Evolutionary conservation across 2,113 vertebrate genomes (phyloP).

Genomic region (Silurus glanis): DNA sequence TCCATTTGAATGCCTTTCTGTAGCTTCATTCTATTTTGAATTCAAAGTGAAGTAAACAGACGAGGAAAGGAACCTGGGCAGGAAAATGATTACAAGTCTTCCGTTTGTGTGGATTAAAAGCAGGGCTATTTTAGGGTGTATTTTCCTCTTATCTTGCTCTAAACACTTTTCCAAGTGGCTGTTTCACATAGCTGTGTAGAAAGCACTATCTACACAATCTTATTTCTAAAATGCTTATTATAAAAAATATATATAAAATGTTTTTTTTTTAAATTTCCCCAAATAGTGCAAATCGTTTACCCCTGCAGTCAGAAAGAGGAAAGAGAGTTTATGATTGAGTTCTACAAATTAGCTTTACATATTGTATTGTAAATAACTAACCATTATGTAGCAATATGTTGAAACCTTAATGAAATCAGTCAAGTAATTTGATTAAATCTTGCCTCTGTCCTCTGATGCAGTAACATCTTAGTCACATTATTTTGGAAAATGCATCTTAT

Average conservation of each 20-base stretch:
- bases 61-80: background rate
- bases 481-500: background rate
- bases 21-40: conserved; percentile 5
- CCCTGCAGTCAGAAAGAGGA: conserved; percentile 19
- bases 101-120: conserved; percentile 32
- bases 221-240: conserved; percentile 25
- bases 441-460: background rate
- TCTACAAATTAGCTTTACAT: background rate
- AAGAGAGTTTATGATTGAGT: conserved; percentile 25
- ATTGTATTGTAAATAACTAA: no score
- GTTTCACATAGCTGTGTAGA: conserved; percentile 15
- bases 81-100: conserved; percentile 24
- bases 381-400: no score
- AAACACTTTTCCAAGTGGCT: conserved; percentile 33
- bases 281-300: conserved; percentile 22
- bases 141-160: conserved; percentile 20
- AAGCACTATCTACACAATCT: conserved; percentile 35
- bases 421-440: background rate
- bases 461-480: background rate
- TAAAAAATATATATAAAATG: background rate
- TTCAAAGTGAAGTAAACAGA: conserved; percentile 9
- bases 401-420: no score
- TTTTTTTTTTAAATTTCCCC: conserved; percentile 33
- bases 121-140: conserved; percentile 42
- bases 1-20: background rate